Percentiles rank a stretch among this genome's conserved stretches.
Evolutionary conservation across 2,113 vertebrate species (phyloP).

Genomic region (Candoia aspera): DNA sequence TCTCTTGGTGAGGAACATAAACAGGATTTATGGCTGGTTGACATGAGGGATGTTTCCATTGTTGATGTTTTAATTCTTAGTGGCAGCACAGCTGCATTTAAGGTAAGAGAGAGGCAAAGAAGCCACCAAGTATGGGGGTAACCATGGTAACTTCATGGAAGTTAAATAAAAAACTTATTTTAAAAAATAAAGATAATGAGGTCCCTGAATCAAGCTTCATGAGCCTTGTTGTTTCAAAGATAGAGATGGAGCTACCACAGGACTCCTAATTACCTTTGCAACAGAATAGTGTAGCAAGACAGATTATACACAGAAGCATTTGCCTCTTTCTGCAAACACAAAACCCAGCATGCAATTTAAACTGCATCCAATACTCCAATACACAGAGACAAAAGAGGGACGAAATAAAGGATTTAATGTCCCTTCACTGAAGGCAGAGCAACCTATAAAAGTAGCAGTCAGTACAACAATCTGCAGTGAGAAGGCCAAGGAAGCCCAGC

Average conservation of each 20-base stretch:
- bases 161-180: slow-evolving; percentile 70
- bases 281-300: slow-evolving; percentile 53
- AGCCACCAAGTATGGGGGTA: slow-evolving; percentile 64
- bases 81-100: slow-evolving; percentile 52
- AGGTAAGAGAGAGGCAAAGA: slow-evolving; percentile 55
- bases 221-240: slow-evolving; percentile 56
- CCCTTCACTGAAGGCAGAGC: slow-evolving; percentile 4
- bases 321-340: background rate
- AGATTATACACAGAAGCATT: slow-evolving; percentile 28
- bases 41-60: slow-evolving; percentile 39
- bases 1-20: background rate
- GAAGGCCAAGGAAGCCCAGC: background rate
- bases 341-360: slow-evolving; percentile 22
- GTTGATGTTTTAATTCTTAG: slow-evolving; percentile 55
- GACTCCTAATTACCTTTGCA: slow-evolving; percentile 57
- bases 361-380: slow-evolving; percentile 36
- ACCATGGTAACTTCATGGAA: slow-evolving; percentile 76
- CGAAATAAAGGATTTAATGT: slow-evolving; percentile 13
- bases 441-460: accelerated
- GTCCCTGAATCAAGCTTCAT: slow-evolving; percentile 63
- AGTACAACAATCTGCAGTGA: background rate
- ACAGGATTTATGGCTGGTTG: background rate
- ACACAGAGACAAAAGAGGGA: slow-evolving; percentile 10
- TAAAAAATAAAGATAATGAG: slow-evolving; percentile 67
- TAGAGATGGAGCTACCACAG: slow-evolving; percentile 58